Percentiles rank a stretch among this genome's conserved stretches.
Conservation (phyloP, 2,113 vertebrate genomes). For the Phalacrocorax brasilianus region DNA sequence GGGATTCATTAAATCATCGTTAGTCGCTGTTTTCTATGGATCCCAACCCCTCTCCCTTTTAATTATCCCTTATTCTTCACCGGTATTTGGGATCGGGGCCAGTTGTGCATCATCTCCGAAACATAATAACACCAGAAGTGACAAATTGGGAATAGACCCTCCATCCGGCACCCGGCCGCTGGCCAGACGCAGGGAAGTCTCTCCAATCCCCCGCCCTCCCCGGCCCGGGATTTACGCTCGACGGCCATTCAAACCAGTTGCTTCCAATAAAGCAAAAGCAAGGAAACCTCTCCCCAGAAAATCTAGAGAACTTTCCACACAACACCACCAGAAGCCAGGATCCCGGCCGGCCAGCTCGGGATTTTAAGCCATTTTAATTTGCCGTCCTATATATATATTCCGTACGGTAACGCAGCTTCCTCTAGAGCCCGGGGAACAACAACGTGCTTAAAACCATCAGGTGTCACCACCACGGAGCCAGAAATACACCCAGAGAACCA, state of each 20-base stretch:
- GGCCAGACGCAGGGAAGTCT: background rate
- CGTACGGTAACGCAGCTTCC: background rate
- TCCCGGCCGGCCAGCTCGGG: background rate
- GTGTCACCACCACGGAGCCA: background rate
- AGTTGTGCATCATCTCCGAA: background rate
- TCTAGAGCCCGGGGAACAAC: accelerated
- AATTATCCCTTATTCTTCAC: background rate
- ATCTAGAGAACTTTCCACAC: accelerated
- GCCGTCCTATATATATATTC: background rate
- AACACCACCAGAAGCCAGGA: accelerated
- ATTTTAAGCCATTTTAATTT: background rate
- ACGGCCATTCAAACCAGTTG: background rate
- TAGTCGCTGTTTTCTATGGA: background rate
- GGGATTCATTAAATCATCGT: background rate
- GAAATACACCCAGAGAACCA: background rate
- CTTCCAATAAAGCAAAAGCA: background rate
- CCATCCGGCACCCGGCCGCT: background rate
- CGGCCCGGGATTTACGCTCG: background rate
- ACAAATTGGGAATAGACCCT: background rate
- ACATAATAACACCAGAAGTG: background rate
- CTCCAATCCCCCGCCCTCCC: background rate
- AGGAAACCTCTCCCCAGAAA: background rate
- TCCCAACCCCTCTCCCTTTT: background rate
- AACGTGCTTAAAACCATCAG: accelerated
- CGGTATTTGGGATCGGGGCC: background rate